Evolutionary conservation across 1,140 invertebrate genomes (phyloP).

Genomic region (Euura saliciscinereae): DNA sequence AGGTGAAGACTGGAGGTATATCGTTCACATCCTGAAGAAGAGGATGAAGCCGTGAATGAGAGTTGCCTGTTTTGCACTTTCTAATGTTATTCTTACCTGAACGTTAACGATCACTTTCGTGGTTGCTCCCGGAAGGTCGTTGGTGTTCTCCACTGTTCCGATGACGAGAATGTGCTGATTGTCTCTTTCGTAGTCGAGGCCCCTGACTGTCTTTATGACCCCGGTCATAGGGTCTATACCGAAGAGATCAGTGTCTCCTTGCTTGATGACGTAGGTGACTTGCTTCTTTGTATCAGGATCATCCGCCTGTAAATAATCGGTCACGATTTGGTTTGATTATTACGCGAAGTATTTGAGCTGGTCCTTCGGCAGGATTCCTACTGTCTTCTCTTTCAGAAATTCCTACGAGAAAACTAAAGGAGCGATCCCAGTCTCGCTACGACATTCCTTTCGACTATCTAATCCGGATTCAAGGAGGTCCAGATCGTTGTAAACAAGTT

Average conservation of each 20-base stretch:
- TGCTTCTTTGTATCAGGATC: slow-evolving; percentile 81
- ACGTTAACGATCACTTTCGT: slow-evolving; percentile 79
- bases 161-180: slow-evolving; percentile 76
- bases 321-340: no score
- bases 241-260: slow-evolving; percentile 82
- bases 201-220: slow-evolving; percentile 73
- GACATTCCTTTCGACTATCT: no score
- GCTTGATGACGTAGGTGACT: slow-evolving; percentile 84
- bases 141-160: slow-evolving; percentile 81
- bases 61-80: background rate
- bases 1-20: slow-evolving; percentile 84
- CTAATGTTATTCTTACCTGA: slow-evolving; percentile 62
- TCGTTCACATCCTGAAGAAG: slow-evolving; percentile 76
- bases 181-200: slow-evolving; percentile 80
- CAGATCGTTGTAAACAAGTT: no score
- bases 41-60: background rate
- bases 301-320: slow-evolving; percentile 61
- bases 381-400: no score
- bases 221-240: slow-evolving; percentile 81
- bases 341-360: no score
- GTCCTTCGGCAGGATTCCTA: background rate
- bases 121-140: slow-evolving; percentile 71
- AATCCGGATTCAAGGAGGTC: no score
- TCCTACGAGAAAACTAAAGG: no score
- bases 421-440: no score